Conservation (phyloP, 64 coral and sea anemone species). For the Hydrozoanthus tunicans region DNA sequence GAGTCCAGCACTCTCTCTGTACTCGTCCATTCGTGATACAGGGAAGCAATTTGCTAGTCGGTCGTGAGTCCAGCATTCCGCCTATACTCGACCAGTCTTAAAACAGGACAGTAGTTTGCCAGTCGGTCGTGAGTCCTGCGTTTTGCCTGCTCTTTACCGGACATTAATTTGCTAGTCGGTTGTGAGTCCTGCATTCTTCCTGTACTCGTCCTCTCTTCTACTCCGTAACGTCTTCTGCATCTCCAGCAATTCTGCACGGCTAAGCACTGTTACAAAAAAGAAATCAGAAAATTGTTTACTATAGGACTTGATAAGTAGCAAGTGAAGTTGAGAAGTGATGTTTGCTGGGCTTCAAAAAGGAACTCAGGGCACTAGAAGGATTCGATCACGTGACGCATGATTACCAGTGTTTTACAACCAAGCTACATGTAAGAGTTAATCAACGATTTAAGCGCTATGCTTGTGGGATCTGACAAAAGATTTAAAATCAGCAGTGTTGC, state of each 20-base stretch:
- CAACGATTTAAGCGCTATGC: too few species aligned
- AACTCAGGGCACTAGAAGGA: too few species aligned
- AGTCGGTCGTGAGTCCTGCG: not conserved
- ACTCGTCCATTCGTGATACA: not conserved
- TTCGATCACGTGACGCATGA: too few species aligned
- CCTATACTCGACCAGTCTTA: not conserved
- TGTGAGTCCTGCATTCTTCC: conserved; percentile 39
- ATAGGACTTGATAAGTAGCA: too few species aligned
- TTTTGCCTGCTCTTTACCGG: not conserved
- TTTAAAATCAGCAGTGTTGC: too few species aligned
- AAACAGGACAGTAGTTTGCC: not conserved
- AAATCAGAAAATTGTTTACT: not conserved
- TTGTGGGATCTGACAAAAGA: too few species aligned
- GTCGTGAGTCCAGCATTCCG: not conserved
- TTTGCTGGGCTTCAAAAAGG: too few species aligned
- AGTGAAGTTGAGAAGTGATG: too few species aligned
- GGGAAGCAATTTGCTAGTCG: not conserved
- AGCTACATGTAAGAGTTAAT: too few species aligned
- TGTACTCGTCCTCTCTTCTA: conserved; percentile 49
- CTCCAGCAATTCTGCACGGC: conserved; percentile 41
- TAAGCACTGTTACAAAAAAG: conserved; percentile 15
- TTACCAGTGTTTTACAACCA: too few species aligned
- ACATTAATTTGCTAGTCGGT: not conserved
- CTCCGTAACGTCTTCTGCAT: conserved; percentile 34
- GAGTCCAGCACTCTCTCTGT: not conserved